These are phyloP conservation scores for Phrynocephalus vlangalii DNA, from an alignment of 2,797 vertebrate genomes.

Conservation along the genomic window DNA sequence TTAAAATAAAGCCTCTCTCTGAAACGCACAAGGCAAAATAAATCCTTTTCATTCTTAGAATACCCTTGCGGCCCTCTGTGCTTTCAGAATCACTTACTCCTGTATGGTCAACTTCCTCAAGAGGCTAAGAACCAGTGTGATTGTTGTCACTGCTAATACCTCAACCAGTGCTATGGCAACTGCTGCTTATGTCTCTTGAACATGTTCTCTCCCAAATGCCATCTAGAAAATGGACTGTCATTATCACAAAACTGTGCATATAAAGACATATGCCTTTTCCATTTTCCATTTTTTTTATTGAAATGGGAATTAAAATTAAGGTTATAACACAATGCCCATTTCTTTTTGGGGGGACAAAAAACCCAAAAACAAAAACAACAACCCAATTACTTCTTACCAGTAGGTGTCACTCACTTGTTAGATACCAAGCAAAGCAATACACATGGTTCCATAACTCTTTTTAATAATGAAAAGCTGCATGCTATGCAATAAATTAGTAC, in stretches of 20 bases:
- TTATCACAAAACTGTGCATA: neutral
- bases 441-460: neutral
- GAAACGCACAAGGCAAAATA: conserved; percentile 45
- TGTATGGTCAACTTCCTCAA: neutral
- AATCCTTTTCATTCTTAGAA: conserved; percentile 14
- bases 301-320: conserved; percentile 18
- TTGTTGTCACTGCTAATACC: neutral
- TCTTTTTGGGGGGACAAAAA: neutral
- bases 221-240: conserved; percentile 21
- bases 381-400: neutral
- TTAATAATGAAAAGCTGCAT: neutral
- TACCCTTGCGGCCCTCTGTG: conserved; percentile 9
- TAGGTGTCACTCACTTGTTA: conserved; percentile 15
- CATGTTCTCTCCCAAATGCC: conserved; percentile 5
- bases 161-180: neutral
- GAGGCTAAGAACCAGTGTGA: neutral
- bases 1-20: conserved; percentile 39
- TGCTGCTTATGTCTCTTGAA: neutral
- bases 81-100: conserved; percentile 36
- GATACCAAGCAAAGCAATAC: neutral
- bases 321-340: neutral
- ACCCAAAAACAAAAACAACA: neutral
- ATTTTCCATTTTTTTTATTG: neutral
- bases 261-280: neutral
- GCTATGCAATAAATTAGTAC: neutral